A percentile compares a stretch with the other conserved stretches of the same genome.
phyloP scores from a whole-genome alignment of 23 tunicate genomes.

The Trididemnum clinides region DNA sequence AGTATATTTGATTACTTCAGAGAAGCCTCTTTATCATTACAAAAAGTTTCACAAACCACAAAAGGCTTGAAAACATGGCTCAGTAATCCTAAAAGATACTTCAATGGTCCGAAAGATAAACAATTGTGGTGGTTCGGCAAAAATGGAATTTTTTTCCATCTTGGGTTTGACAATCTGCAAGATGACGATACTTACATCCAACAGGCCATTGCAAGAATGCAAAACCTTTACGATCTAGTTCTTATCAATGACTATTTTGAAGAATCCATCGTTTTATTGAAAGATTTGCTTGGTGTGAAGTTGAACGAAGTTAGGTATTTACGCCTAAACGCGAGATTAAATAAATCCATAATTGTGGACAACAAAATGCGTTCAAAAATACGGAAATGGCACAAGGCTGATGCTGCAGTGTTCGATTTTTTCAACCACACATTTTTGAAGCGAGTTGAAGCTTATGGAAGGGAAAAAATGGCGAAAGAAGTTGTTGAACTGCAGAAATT shows the following conservation, averaged over 20 bases:
- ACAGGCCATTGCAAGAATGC: conserved; percentile 44
- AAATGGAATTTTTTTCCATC: conserved; percentile 55
- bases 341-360: neutral
- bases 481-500: conserved; percentile 28
- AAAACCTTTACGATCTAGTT: conserved; percentile 25
- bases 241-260: too few species aligned
- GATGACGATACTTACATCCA: conserved; percentile 51
- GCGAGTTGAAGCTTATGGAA: conserved; percentile 52
- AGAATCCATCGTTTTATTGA: conserved; percentile 55
- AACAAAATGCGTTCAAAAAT: neutral
- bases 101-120: conserved; percentile 18
- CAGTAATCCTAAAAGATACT: conserved; percentile 20
- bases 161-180: conserved; percentile 61
- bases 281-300: conserved; percentile 49
- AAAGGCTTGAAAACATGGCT: conserved; percentile 5
- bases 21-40: conserved; percentile 12
- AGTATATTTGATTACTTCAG: conserved; percentile 54
- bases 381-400: too few species aligned
- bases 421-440: conserved; percentile 67
- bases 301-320: conserved; percentile 41
- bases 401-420: too few species aligned
- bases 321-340: conserved; percentile 25
- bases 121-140: conserved; percentile 76
- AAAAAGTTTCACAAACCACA: conserved; percentile 23
- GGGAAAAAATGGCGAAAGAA: conserved; percentile 48